Evolutionary conservation across 2,888 invertebrate genomes (phyloP), one percentile per base, ranked within the genome.

Genomic region (Keiferia lycopersicella): DNA sequence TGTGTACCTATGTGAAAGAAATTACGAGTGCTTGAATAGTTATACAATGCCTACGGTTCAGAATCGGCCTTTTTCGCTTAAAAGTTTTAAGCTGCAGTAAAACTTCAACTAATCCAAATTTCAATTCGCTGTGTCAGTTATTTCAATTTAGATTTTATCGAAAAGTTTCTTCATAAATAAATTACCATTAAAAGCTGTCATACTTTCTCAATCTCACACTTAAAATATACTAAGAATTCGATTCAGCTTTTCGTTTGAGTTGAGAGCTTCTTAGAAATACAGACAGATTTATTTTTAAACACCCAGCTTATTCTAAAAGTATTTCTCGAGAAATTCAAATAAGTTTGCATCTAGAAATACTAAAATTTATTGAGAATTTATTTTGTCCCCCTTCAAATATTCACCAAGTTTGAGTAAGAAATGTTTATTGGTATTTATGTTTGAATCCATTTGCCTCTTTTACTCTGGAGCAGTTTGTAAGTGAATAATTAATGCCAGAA

Each of bases 391-490:
- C 6, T 45, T 45, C 4, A 45, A 45, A 45, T 4, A 45, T 45
- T 45, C 45, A 41, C 14, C 14, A 45, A 45, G 45, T 45, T 45
- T 16, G 7, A 45, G 45, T 45, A 45, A 45, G 45, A 16, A 45
- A 45, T 45, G 45, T 45, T 45, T 45, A 45, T 45, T 45, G 45
- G 45, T 16, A 45, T 16, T 45, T n/a, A 0, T 16, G 16, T 16
- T 45, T 45, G 8, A 45, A 45, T 45, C 45, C 3, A 45, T n/a
- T n/a, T 45, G 45, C n/a, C 16, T 3, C n/a, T 45, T n/a, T 16
- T 45, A 45, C 16, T 45, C 45, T 45, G 45, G 45, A 45, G 45
- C n/a, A n/a, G 45, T 45, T 45, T 18, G n/a, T 20, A 50, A 50
- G 50, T 50, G 18, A 50, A 18, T 16, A 48, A 48, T n/a, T 48